Evolutionary conservation across 1,140 invertebrate species (phyloP).

Genomic region (Drosophila ambigua): DNA sequence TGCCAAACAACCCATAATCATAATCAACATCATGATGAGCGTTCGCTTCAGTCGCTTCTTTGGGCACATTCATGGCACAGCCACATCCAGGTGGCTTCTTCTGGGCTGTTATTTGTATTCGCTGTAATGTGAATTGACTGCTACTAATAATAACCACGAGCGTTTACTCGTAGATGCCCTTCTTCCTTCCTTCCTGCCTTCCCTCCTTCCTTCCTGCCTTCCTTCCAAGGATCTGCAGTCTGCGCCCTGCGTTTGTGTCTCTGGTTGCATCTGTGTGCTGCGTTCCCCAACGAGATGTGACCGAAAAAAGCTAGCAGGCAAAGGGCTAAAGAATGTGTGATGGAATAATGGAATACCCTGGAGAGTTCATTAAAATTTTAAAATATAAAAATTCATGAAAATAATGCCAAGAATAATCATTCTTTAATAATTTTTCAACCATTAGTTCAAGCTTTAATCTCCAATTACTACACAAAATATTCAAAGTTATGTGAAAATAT

Average conservation of each 20-base stretch:
- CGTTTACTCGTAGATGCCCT: constrained; percentile 40
- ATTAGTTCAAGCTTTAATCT: too few relatives aligned
- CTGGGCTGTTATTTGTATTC: constrained; percentile 68
- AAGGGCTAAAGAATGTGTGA: too few relatives aligned
- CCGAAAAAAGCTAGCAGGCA: too few relatives aligned
- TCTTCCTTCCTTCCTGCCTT: background rate
- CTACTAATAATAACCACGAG: constrained; percentile 75
- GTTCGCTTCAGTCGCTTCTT: background rate
- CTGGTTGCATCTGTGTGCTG: background rate
- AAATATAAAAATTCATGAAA: too few relatives aligned
- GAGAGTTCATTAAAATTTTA: too few relatives aligned
- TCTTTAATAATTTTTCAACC: too few relatives aligned
- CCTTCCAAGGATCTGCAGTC: constrained; percentile 14
- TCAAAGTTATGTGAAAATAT: too few relatives aligned
- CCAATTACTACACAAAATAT: too few relatives aligned
- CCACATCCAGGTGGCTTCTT: constrained; percentile 48
- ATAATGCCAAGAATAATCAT: too few relatives aligned
- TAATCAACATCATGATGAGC: constrained; percentile 60
- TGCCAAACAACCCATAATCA: constrained; percentile 73
- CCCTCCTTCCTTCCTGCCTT: background rate
- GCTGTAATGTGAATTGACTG: constrained; percentile 75
- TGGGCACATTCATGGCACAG: constrained; percentile 9
- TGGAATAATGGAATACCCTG: too few relatives aligned
- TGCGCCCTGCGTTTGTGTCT: too few relatives aligned
- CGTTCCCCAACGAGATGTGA: constrained; percentile 8